Conservation (phyloP, 2,888 invertebrate genomes). For the Amblyjoppa proteus region DNA sequence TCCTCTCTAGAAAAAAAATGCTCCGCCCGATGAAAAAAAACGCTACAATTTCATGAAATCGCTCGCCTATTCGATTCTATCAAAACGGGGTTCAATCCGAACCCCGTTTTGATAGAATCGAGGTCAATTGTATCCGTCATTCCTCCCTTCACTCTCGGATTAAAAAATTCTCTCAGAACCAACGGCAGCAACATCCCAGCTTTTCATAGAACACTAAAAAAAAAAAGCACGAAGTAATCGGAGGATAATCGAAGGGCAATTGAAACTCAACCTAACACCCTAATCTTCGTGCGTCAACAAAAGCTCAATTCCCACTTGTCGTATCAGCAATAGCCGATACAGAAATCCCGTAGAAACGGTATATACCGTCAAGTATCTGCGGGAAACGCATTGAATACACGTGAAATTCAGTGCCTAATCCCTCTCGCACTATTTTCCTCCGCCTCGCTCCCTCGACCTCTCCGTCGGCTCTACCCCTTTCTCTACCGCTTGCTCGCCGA, state of each 20-base stretch:
- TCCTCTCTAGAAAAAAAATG: too few species aligned
- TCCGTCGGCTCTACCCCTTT: neutral
- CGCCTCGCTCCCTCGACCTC: neutral
- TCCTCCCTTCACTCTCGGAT: neutral
- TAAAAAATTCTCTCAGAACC: neutral
- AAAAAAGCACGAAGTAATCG: neutral
- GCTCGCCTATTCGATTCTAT: neutral
- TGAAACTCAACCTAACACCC: neutral
- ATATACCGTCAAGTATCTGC: constrained; percentile 34
- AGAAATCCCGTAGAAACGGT: constrained; percentile 8
- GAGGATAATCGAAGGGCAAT: neutral
- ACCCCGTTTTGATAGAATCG: neutral
- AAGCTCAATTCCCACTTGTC: constrained; percentile 10
- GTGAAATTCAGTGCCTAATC: constrained; percentile 13
- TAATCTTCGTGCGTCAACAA: constrained; percentile 4
- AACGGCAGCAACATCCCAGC: neutral
- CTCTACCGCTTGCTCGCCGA: constrained; percentile 21
- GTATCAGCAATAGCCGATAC: neutral
- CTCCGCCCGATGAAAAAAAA: too few species aligned
- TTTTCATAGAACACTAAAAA: neutral
- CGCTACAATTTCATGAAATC: neutral
- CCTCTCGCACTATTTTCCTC: constrained; percentile 10
- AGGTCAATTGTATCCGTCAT: neutral
- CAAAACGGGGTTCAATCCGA: neutral
- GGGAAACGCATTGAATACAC: constrained; percentile 33